Evolutionary conservation across 2,888 invertebrate genomes (phyloP), one percentile per base, ranked within the genome.

Genomic region (Cantharis rufa): DNA sequence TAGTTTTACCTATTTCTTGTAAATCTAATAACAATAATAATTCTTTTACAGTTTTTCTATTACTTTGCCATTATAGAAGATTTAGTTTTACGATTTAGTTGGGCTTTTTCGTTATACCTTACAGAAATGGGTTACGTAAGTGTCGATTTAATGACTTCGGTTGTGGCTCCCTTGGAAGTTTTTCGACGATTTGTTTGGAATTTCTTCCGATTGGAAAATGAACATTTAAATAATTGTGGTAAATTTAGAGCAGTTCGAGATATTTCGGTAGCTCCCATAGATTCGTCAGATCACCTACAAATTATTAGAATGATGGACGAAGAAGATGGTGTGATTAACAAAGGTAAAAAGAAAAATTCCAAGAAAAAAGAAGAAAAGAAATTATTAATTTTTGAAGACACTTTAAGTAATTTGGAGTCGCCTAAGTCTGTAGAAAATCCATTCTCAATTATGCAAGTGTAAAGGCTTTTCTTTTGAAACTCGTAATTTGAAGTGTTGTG

Each of bases 201-300:
- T 86, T 96, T 94, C 86, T 95, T 96, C 89, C 95, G 96, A 1
- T 88, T 96, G 82, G 96, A 96, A 88, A 96, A 96, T 88, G 96
- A 96, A 86, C 96, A 96, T 87, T 89, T 96, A 77, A 96, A 96
- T 88, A 96, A 96, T 88, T 96, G 96, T 87, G 96, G 96, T 89
- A 92, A 93, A 88, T 96, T 96, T 90, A 90, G 96, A 86, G 96
- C 96, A 10, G 96, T 96, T 0, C 89, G 96, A 69, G 96, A 96
- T 86, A 96, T 96, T 79, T 94, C 94, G 1, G 93, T 95, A 10
- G 94, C 94, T 4, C 94, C 94, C 7, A 90, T 94, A 81, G 92
- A 94, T 84, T 92, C 94, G 69, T 93, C 93, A 11, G 94, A 95
- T 88, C 94, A 94, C 86, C 91, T 91, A 9, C 90, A 91, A 82